phyloP scores from a whole-genome alignment of 1,140 invertebrate genomes.

The Lethrus apterus region DNA sequence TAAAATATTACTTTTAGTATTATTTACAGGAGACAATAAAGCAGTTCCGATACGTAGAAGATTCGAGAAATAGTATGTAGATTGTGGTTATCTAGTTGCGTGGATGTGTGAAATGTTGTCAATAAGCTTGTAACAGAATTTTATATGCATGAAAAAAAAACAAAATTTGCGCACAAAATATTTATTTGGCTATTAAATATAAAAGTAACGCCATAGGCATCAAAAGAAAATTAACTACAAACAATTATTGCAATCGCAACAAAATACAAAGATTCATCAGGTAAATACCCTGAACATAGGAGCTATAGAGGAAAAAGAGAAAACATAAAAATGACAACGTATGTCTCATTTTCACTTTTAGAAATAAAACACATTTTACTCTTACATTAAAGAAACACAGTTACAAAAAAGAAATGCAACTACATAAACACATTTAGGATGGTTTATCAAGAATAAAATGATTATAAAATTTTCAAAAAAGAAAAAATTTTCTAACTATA shows the following conservation, averaged over 20 bases:
- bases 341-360: background rate
- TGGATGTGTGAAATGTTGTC: too few relatives aligned
- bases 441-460: background rate
- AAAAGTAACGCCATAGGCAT: conserved; percentile 15
- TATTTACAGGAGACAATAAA: too few relatives aligned
- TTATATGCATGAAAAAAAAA: too few relatives aligned
- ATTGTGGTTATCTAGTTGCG: too few relatives aligned
- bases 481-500: background rate
- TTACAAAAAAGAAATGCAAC: too few relatives aligned
- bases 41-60: too few relatives aligned
- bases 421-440: too few relatives aligned
- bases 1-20: too few relatives aligned
- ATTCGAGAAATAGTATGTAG: too few relatives aligned
- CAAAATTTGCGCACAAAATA: conserved; percentile 10
- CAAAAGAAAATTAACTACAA: conserved; percentile 6
- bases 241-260: conserved; percentile 10
- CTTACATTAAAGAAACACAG: background rate
- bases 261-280: too few relatives aligned
- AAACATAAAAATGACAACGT: too few relatives aligned
- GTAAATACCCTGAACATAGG: background rate
- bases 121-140: too few relatives aligned
- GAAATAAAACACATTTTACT: background rate
- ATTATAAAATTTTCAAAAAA: background rate
- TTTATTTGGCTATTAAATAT: conserved; percentile 8
- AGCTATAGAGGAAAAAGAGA: conserved; percentile 1